Conservation (phyloP, 2,888 invertebrate species). For the Amphipoea oculea region DNA sequence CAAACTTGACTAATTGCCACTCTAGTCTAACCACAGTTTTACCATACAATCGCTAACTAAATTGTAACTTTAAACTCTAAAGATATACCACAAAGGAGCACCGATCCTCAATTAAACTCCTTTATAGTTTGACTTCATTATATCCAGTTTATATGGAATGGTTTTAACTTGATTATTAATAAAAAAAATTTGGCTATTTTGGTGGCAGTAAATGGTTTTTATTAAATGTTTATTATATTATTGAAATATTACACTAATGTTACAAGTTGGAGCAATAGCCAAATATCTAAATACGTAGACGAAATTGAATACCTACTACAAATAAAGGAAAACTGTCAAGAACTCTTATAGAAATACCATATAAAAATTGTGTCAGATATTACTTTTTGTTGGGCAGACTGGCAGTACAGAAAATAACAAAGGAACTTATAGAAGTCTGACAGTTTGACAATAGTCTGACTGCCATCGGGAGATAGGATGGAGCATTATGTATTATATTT, state of each 20-base stretch:
- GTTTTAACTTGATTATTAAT: conserved; percentile 21
- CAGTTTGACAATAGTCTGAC: conserved; percentile 8
- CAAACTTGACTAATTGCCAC: conserved; percentile 35
- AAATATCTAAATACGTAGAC: not conserved
- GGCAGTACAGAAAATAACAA: not conserved
- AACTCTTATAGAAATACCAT: not conserved
- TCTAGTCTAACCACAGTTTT: conserved; percentile 1
- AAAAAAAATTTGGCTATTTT: not conserved
- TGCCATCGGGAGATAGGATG: not conserved
- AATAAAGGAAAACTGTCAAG: not conserved
- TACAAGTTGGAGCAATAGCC: not conserved
- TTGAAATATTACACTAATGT: not conserved
- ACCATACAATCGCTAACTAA: conserved; percentile 26
- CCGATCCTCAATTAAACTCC: conserved; percentile 33
- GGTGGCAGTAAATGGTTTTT: not conserved
- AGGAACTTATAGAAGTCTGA: conserved; percentile 10
- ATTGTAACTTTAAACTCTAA: conserved; percentile 26
- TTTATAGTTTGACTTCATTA: conserved; percentile 30
- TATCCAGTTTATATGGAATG: conserved; percentile 19
- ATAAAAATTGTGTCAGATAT: conserved; percentile 10
- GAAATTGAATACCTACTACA: not conserved
- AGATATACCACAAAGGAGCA: conserved; percentile 32
- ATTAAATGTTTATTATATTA: not conserved
- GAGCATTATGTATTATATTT: not conserved
- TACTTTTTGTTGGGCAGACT: conserved; percentile 7